Base-by-base conservation (phyloP, 2,113 vertebrate genomes). In the Caretta caretta region DNA sequence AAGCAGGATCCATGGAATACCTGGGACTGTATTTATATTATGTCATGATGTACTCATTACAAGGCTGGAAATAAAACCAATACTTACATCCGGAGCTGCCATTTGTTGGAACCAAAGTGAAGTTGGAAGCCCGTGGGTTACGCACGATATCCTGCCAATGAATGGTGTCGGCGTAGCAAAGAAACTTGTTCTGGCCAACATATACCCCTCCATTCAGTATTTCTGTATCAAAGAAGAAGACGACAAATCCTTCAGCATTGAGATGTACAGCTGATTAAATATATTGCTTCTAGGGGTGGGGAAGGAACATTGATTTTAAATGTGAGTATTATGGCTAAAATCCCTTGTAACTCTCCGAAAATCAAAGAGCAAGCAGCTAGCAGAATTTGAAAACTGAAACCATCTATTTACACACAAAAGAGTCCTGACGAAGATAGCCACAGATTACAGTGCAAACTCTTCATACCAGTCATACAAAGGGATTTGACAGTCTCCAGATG, bases 131-230 rank as follows among this genome's bases (percentile, higher is more conserved):
- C 98, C 97, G 98, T 5, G 99, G 98, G 97, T 99, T 99, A 87
- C 99, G 99, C 94, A 99, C 99, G 46, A 99, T 99, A 94, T 99
- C 99, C 83, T 99, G 99, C 99, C 99, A 99, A 79, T 99, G 99
- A 97, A 99, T 99, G 91, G 99, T 99, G 97, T 99, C 99, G 10
- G 99, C 99, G 5, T 99, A 99, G 97, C 99, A 99, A 22, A 99
- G 98, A 83, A 99, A 99, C 96, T 99, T 99, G 98, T 99, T 99
- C 98, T 99, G 99, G 96, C 99, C 99, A 80, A 99, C 99, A 2
- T 99, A 99, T 49, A 99, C 99, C 0, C 99, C 99, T 42, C 99
- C 99, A 80, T 99, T 99, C 95, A 99, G 98, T 93, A 99, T 99
- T 98, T 99, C 99, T 99, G 98, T 92, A 88, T 4, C 83, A 86